phyloP scores from a whole-genome alignment of 1,140 invertebrate species.

The Drosophila tristis region DNA sequence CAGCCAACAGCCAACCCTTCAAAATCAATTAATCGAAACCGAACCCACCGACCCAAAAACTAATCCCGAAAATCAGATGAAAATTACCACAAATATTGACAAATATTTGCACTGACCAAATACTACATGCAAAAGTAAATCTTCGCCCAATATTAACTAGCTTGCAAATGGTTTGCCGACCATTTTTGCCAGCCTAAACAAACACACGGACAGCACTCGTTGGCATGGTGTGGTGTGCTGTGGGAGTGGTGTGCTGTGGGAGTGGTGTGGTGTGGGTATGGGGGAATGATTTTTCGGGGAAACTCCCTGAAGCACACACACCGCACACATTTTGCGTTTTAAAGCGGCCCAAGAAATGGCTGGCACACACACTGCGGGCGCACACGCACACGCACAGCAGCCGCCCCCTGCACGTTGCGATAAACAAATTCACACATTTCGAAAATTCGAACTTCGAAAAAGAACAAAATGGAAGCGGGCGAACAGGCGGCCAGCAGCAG shows the following conservation, averaged over 20 bases:
- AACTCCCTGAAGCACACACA: constrained; percentile 54
- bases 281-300: constrained; percentile 33
- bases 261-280: no score
- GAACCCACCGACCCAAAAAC: neutral
- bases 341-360: constrained; percentile 62
- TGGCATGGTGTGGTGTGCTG: no score
- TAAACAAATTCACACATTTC: constrained; percentile 81
- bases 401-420: constrained; percentile 27
- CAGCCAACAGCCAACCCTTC: no score
- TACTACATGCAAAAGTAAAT: constrained; percentile 46
- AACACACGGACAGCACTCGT: constrained; percentile 14
- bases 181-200: constrained; percentile 46
- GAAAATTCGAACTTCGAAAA: constrained; percentile 76
- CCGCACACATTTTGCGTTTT: constrained; percentile 63
- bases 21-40: constrained; percentile 42
- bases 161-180: constrained; percentile 43
- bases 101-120: constrained; percentile 40
- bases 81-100: constrained; percentile 51
- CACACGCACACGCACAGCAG: constrained; percentile 39
- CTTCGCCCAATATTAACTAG: constrained; percentile 48
- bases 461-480: constrained; percentile 1
- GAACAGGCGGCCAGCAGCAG: constrained; percentile 19
- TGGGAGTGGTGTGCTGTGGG: no score
- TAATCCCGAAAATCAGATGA: constrained; percentile 30
- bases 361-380: neutral